A percentile compares a stretch with the other conserved stretches of the same genome.
phyloP scores from a whole-genome alignment of 2,113 vertebrate genomes.

The Heterochromis multidens region DNA sequence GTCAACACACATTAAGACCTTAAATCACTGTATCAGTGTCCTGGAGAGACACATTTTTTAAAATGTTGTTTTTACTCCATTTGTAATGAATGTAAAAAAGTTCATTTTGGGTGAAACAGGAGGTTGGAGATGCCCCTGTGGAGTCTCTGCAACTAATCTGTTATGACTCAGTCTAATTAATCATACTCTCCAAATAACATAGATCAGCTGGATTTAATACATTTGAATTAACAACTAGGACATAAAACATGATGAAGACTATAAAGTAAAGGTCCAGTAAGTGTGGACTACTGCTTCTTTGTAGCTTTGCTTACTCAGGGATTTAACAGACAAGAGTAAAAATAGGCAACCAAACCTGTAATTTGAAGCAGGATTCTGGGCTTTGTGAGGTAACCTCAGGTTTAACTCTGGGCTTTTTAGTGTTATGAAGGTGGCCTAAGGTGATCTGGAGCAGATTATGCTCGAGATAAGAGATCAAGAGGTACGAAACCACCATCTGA shows the following conservation, averaged over 20 bases:
- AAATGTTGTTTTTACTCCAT: not conserved
- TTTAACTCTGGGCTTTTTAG: not conserved
- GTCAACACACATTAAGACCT: not conserved
- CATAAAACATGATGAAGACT: not conserved
- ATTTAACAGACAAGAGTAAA: not conserved
- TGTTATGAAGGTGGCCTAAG: not conserved
- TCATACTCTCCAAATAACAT: not conserved
- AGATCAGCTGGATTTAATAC: not conserved
- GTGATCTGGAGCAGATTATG: not conserved
- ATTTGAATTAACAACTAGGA: not conserved
- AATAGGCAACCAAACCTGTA: too few relatives aligned
- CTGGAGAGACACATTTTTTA: not conserved
- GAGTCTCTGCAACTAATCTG: not conserved
- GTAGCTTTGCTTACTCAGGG: not conserved
- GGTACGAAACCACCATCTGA: not conserved
- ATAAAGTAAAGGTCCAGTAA: not conserved
- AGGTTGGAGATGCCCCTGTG: not conserved
- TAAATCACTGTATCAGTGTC: not conserved
- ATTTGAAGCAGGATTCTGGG: too few relatives aligned
- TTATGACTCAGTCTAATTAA: not conserved
- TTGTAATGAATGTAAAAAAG: not conserved
- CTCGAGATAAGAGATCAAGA: not conserved
- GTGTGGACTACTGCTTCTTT: not conserved
- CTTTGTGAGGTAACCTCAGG: not conserved
- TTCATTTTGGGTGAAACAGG: fast-evolving